These are phyloP conservation scores for Drosophila dunni DNA, from an alignment of 1,140 invertebrate genomes.

Conservation along the genomic window DNA sequence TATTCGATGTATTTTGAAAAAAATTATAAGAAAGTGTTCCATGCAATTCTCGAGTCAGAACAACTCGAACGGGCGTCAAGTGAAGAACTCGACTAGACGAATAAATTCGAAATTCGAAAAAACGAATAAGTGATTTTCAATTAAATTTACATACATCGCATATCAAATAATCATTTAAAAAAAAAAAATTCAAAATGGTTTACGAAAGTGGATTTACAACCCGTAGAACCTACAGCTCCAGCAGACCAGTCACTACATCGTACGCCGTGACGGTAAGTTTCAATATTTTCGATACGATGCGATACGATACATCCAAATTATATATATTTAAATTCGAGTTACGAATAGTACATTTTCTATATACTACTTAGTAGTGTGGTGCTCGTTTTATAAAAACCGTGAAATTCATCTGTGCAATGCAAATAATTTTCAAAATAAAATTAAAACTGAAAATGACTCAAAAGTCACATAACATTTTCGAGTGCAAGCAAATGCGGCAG, in stretches of 20 bases:
- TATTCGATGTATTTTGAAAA: slow-evolving; percentile 66
- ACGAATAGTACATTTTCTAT: slow-evolving; percentile 12
- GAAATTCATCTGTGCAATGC: slow-evolving; percentile 60
- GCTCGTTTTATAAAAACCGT: slow-evolving; percentile 66
- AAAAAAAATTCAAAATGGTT: slow-evolving; percentile 88
- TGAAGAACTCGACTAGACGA: slow-evolving; percentile 78
- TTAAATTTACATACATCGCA: slow-evolving; percentile 42
- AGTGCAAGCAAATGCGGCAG: slow-evolving; percentile 20
- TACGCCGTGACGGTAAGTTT: slow-evolving; percentile 92
- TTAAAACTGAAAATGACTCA: background rate
- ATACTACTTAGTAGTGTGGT: slow-evolving; percentile 54
- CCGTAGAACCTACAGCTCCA: slow-evolving; percentile 90
- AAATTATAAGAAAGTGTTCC: slow-evolving; percentile 75
- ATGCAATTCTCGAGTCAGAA: slow-evolving; percentile 65
- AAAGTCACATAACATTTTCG: slow-evolving; percentile 1
- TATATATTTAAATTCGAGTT: slow-evolving; percentile 29
- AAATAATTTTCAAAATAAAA: slow-evolving; percentile 5
- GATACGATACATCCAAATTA: slow-evolving; percentile 15
- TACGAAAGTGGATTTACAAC: slow-evolving; percentile 95
- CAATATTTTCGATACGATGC: slow-evolving; percentile 18
- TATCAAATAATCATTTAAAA: slow-evolving; percentile 31
- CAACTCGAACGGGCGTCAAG: slow-evolving; percentile 84
- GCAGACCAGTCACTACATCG: slow-evolving; percentile 89
- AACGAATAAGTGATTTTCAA: slow-evolving; percentile 65
- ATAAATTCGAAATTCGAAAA: slow-evolving; percentile 64